phyloP scores from a whole-genome alignment of 2,888 invertebrate genomes.

The Melieria omissa region DNA sequence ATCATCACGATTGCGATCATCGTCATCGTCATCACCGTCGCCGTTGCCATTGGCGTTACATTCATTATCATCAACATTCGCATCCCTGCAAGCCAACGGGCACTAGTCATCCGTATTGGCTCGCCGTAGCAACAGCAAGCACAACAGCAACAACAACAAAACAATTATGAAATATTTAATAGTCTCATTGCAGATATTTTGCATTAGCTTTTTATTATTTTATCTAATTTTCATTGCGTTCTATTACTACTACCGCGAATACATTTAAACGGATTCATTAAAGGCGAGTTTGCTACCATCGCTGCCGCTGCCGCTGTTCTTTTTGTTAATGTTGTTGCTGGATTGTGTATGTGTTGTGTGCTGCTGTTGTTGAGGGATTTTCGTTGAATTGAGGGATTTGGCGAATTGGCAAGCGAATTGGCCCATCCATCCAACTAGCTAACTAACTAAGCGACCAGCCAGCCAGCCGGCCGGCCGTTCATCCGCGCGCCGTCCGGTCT shows the following conservation, averaged over 20 bases:
- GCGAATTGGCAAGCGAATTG: too few species aligned
- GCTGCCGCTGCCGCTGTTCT: neutral
- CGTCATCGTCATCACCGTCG: neutral
- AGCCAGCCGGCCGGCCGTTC: neutral
- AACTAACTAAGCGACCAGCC: too few species aligned
- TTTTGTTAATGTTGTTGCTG: neutral
- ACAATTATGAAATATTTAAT: conserved; percentile 46
- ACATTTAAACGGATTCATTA: conserved; percentile 41
- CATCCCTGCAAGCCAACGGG: neutral
- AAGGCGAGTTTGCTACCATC: neutral
- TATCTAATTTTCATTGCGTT: conserved; percentile 57
- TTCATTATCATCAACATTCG: neutral
- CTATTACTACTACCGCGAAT: conserved; percentile 57
- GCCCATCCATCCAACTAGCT: too few species aligned
- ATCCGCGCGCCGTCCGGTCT: too few species aligned
- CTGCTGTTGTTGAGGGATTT: too few species aligned
- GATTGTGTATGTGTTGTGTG: too few species aligned
- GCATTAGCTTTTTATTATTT: conserved; percentile 52
- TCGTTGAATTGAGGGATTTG: too few species aligned
- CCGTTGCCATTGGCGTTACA: neutral
- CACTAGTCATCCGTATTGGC: neutral
- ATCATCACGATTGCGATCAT: neutral
- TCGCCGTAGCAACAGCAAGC: neutral
- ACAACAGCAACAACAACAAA: conserved; percentile 3
- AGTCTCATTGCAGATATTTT: conserved; percentile 47